Conservation (phyloP, 2,888 invertebrate genomes). For the Congeria kusceri region DNA sequence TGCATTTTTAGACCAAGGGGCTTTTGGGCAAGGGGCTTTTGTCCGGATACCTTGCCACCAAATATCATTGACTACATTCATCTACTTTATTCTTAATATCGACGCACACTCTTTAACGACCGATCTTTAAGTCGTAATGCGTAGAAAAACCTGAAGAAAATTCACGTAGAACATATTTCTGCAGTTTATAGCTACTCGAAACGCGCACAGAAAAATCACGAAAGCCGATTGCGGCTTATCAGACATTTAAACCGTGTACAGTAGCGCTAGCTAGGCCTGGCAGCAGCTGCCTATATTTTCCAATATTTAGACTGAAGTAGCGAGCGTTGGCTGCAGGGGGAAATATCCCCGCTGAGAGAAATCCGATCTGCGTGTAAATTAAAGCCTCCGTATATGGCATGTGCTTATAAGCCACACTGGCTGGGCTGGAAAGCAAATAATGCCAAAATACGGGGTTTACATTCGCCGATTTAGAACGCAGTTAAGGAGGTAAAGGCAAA, state of each 20-base stretch:
- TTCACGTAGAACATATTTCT: not conserved
- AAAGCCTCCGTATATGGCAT: slow-evolving; percentile 68
- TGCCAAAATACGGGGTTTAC: slow-evolving; percentile 56
- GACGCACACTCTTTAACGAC: no score
- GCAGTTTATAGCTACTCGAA: not conserved
- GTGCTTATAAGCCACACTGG: slow-evolving; percentile 47
- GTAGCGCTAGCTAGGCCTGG: not conserved
- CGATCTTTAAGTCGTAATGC: not conserved
- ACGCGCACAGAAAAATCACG: not conserved
- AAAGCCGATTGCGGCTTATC: slow-evolving; percentile 41
- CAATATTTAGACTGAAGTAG: no score
- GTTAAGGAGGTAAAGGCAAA: not conserved
- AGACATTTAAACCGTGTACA: slow-evolving; percentile 6
- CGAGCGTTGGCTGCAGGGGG: slow-evolving; percentile 3
- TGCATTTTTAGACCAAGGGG: no score
- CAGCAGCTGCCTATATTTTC: slow-evolving; percentile 7
- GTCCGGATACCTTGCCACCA: no score
- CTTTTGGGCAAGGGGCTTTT: no score
- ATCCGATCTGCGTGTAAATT: slow-evolving; percentile 59
- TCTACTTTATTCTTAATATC: no score
- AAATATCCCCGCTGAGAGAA: slow-evolving; percentile 38
- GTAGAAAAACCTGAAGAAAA: not conserved
- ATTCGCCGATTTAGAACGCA: slow-evolving; percentile 3
- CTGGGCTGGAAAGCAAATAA: slow-evolving; percentile 53
- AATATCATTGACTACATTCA: no score